Base-by-base conservation (phyloP, 2,888 invertebrate genomes). In the Leptopilina myrica region DNA sequence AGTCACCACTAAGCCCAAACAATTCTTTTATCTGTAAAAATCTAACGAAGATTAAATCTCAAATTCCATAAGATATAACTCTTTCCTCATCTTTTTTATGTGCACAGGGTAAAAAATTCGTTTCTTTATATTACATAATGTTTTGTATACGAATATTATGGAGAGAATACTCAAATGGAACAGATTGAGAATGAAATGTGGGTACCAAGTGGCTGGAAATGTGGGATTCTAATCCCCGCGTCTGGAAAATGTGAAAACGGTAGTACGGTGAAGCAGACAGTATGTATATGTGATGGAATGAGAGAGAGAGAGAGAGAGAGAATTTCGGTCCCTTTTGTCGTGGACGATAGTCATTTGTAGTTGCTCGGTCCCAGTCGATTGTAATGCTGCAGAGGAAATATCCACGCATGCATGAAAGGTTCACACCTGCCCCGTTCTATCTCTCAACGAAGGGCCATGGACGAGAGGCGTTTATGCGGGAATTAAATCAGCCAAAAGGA, bases 401-500 rank as follows among this genome's bases (percentile, higher is more conserved):
- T 73, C 73, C 53, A 56, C 53, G 73, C 73, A 67, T 46, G 46
- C 59, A 59, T 59, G 67, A 46, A 73, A 53, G 73, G 73, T 73
- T 73, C 73, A 73, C 73, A 73, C 73, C 73, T 73, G 73, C 73
- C 69, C n/a, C 26, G 56, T 73, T 73, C 20, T 73, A 73, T 73
- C 73, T 73, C 53, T 26, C 14, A 14, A 8, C 26, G 26, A 53
- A 12, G 15, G 53, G 69, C 12, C 53, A 56, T 49, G 53, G 33
- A 7, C 49, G 69, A 73, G 69, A 73, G 73, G 73, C 73, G 73
- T 73, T 73, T 73, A 73, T 73, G 73, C 73, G 73, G 73, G 80
- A 80, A 79, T 79, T 79, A 77, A 81, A 83, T 81, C 77, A 26
- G 65, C 77, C 77, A 81, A 81, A 79, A 82, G 65, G 59, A 79